phyloP scores from a whole-genome alignment of 2,113 vertebrate genomes.

The Thinocorus orbignyianus region DNA sequence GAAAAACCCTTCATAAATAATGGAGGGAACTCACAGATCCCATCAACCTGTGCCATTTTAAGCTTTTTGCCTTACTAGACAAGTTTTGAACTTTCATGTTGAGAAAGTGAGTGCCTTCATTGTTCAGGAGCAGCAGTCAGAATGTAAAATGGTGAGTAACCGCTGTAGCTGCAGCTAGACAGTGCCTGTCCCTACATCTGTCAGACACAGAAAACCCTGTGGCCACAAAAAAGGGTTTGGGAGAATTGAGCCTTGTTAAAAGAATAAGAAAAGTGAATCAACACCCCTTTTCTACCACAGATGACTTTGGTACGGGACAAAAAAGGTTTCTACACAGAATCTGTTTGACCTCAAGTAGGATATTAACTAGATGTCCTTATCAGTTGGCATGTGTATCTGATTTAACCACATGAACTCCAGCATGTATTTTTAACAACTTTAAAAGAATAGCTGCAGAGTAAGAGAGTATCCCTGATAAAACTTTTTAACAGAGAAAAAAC shows the following conservation, averaged over 20 bases:
- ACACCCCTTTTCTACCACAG: not conserved
- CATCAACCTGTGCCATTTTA: not conserved
- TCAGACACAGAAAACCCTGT: not conserved
- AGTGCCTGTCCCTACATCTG: not conserved
- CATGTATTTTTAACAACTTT: not conserved
- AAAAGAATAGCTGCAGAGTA: not conserved
- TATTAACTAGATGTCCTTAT: constrained; percentile 47
- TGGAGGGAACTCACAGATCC: not conserved
- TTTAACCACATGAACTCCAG: constrained; percentile 4
- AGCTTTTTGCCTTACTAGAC: not conserved
- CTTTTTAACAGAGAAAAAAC: not conserved
- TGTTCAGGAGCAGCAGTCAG: not conserved
- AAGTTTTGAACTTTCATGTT: not conserved
- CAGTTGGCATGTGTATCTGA: constrained; percentile 2
- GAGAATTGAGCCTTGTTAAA: not conserved
- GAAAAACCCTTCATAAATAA: not conserved
- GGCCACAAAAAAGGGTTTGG: not conserved
- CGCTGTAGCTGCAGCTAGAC: not conserved
- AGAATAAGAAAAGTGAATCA: not conserved
- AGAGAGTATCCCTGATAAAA: not conserved
- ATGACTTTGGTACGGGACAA: not conserved
- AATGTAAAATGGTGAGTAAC: not conserved
- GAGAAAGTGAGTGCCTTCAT: not conserved
- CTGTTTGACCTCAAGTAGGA: not conserved
- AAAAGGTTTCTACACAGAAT: not conserved